Evolutionary conservation across 2,888 invertebrate species (phyloP), one percentile per base, ranked within the genome.

Genomic region (Drosophila leonis): DNA sequence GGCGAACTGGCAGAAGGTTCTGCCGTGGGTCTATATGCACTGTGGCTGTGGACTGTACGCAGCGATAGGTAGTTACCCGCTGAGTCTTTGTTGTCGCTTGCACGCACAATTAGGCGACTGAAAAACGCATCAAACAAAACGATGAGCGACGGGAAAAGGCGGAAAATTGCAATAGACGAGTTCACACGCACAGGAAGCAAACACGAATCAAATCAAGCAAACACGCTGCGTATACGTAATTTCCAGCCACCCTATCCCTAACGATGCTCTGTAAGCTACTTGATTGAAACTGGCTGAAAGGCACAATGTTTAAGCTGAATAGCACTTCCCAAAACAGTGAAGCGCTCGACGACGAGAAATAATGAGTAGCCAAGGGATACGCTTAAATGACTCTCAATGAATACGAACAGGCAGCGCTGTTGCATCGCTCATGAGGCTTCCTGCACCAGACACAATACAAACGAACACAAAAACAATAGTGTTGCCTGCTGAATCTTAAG

Each of bases 21-120:
- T 39, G 56, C 18, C 24, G 65, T 52, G 48, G 33, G 56, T 54
- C 18, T 33, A 18, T 31, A 29, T 20, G 27, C n/a, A n/a, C n/a
- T n/a, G n/a, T n/a, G n/a, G n/a, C n/a, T n/a, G n/a, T 5, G 10
- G 46, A n/a, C 29, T 10, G 5, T 27, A 9, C 10, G 13, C 41
- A 37, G 31, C 55, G 64, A 54, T 41, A 65, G 29, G 24, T 9
- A 35, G 56, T 60, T 44, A 57, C 41, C 35, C 31, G 62, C 42
- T 15, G 51, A 31, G 24, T 62, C 63, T 69, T 55, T 76, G 71
- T 76, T 74, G 70, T 72, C 61, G 33, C 54, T 74, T 35, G 66
- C 70, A 88, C 80, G 73, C 86, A 85, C 88, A 82, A 83, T 83
- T 83, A 76, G 67, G 57, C 59, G 65, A 61, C 66, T 64, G 64